Conservation (phyloP, 1,140 invertebrate genomes). For the Teleogryllus occipitalis region DNA sequence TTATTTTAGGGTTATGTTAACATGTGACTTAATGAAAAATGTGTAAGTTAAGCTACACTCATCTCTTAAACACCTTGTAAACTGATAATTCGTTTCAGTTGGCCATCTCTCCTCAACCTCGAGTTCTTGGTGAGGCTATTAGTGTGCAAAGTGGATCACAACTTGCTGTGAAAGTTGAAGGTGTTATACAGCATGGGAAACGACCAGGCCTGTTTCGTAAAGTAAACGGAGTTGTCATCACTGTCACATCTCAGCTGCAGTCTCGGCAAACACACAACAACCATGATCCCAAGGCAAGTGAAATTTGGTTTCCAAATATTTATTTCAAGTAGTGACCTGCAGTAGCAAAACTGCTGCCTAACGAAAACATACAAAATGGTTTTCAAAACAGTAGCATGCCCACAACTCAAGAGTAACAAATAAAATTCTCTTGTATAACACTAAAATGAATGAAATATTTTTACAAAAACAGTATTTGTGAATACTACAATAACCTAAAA, state of each 20-base stretch:
- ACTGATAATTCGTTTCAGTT: conserved; percentile 34
- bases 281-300: conserved; percentile 40
- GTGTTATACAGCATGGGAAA: conserved; percentile 65
- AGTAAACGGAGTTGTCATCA: conserved; percentile 61
- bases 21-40: too few species aligned
- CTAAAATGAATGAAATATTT: too few species aligned
- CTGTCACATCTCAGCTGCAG: conserved; percentile 54
- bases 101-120: conserved; percentile 74
- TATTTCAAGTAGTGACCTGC: too few species aligned
- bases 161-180: conserved; percentile 78
- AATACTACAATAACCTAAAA: too few species aligned
- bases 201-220: conserved; percentile 56
- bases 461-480: too few species aligned
- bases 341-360: too few species aligned
- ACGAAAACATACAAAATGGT: too few species aligned
- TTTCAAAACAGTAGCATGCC: too few species aligned
- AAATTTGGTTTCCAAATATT: not conserved
- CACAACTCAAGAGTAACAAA: too few species aligned
- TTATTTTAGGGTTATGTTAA: not conserved
- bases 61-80: not conserved
- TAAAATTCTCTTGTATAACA: too few species aligned
- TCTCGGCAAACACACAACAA: conserved; percentile 25
- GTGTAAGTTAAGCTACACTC: too few species aligned
- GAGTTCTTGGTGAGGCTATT: conserved; percentile 64
- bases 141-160: conserved; percentile 66